These are phyloP conservation scores for Rhinolophus ferrumequinum DNA, from an alignment of 2,113 vertebrate species.

Conservation along the genomic window DNA sequence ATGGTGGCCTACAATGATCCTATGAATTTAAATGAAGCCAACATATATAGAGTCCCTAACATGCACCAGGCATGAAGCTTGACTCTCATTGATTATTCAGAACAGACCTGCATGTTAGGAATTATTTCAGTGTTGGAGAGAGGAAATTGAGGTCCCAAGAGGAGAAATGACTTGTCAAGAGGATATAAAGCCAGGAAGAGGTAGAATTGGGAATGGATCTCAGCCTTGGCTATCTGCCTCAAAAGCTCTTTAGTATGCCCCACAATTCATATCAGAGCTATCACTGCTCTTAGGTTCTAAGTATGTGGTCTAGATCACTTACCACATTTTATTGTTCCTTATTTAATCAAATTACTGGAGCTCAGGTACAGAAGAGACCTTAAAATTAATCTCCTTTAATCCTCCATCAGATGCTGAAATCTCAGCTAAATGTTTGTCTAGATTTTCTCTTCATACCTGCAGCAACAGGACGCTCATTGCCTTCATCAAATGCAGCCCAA, in stretches of 20 bases:
- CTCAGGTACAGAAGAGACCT: neutral
- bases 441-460: constrained; percentile 9
- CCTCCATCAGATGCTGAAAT: constrained; percentile 41
- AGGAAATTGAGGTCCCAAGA: constrained; percentile 19
- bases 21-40: constrained; percentile 26
- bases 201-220: neutral
- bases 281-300: neutral
- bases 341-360: constrained; percentile 47
- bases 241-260: neutral
- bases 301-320: neutral
- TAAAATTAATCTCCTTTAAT: constrained; percentile 25
- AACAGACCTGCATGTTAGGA: neutral
- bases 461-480: neutral
- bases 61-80: neutral
- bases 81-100: neutral
- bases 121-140: constrained; percentile 35
- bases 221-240: neutral
- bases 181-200: neutral
- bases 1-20: neutral
- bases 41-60: neutral
- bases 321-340: constrained; percentile 29
- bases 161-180: neutral
- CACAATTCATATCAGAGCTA: neutral
- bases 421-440: constrained; percentile 40
- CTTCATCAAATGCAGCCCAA: neutral